phyloP scores from a whole-genome alignment of 2,888 invertebrate species.

The Aethes cnicana region DNA sequence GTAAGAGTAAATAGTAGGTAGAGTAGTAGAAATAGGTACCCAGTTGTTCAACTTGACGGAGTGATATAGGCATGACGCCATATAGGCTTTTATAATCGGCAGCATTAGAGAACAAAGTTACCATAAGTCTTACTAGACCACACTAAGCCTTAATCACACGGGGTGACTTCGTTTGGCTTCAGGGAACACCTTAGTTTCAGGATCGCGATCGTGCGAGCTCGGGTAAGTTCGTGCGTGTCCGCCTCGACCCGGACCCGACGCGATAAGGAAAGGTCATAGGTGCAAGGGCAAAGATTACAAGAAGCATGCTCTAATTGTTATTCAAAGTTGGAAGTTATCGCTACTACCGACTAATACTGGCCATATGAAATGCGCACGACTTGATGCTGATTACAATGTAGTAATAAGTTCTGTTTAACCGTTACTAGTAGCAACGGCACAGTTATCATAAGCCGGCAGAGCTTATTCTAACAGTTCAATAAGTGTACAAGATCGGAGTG shows the following conservation, averaged over 20 bases:
- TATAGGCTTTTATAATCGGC: too few relatives aligned
- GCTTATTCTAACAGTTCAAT: too few relatives aligned
- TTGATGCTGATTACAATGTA: too few relatives aligned
- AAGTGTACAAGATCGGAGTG: too few relatives aligned
- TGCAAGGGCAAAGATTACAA: conserved; percentile 23
- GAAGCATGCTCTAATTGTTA: conserved; percentile 16
- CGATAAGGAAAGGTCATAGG: conserved; percentile 18
- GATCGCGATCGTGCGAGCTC: conserved; percentile 56
- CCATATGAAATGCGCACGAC: too few relatives aligned
- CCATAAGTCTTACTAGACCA: conserved; percentile 58
- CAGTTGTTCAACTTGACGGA: too few relatives aligned
- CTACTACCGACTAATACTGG: not conserved
- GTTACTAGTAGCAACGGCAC: too few relatives aligned
- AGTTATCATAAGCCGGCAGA: too few relatives aligned
- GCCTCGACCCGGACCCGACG: not conserved
- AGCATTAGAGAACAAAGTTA: conserved; percentile 31
- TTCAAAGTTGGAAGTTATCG: conserved; percentile 6
- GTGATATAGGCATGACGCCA: too few relatives aligned
- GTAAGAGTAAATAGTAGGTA: too few relatives aligned
- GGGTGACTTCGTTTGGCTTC: conserved; percentile 43
- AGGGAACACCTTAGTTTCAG: conserved; percentile 49
- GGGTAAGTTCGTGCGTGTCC: conserved; percentile 19
- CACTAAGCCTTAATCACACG: conserved; percentile 45
- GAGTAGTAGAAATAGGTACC: too few relatives aligned
- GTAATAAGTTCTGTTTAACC: too few relatives aligned